phyloP scores from a whole-genome alignment of 2,888 invertebrate species.

The Archaeoteleia sp. region DNA sequence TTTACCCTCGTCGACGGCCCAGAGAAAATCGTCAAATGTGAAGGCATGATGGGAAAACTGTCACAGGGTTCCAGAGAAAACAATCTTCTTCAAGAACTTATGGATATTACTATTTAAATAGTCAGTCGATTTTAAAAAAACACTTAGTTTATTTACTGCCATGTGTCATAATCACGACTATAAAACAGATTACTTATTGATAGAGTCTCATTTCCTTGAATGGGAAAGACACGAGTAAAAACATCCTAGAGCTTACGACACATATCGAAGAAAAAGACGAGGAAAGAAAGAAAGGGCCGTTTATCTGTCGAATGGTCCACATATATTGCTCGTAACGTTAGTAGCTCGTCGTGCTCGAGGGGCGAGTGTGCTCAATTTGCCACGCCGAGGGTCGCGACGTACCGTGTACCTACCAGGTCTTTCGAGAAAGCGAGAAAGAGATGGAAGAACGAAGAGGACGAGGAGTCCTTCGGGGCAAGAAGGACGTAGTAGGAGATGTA shows the following conservation, averaged over 20 bases:
- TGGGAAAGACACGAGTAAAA: conserved; percentile 5
- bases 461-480: conserved; percentile 59
- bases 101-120: too few relatives aligned
- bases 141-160: too few relatives aligned
- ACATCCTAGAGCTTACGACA: conserved; percentile 7
- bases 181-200: too few relatives aligned
- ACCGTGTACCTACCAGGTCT: conserved; percentile 64
- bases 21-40: conserved; percentile 57
- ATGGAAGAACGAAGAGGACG: conserved; percentile 42
- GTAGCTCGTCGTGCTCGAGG: conserved; percentile 57
- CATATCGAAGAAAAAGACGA: conserved; percentile 25
- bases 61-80: conserved; percentile 39
- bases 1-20: conserved; percentile 58
- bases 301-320: conserved; percentile 69
- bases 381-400: conserved; percentile 69
- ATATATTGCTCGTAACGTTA: conserved; percentile 67
- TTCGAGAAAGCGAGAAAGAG: conserved; percentile 53
- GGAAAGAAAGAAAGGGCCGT: conserved; percentile 60
- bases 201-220: background rate
- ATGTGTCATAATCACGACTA: too few relatives aligned
- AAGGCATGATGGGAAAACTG: conserved; percentile 44
- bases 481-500: conserved; percentile 69
- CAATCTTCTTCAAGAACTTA: conserved; percentile 22
- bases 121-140: too few relatives aligned
- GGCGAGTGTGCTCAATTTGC: conserved; percentile 73